Evolutionary conservation across 2,888 invertebrate genomes (phyloP).

Genomic region (Noctua fimbriata): DNA sequence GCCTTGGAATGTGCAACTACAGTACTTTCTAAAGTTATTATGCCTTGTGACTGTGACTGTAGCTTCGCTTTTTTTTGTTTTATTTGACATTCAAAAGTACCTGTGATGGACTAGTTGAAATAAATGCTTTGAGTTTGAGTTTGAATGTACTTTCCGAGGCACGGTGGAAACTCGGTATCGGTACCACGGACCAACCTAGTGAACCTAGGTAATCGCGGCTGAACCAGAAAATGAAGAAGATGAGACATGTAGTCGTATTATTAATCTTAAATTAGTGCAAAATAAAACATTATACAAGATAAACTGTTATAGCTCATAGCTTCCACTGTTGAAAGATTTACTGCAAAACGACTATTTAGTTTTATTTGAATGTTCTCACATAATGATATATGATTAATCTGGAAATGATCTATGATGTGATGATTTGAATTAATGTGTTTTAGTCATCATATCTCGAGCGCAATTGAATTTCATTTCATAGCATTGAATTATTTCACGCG

Average conservation of each 20-base stretch:
- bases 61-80: too few species aligned
- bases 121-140: too few species aligned
- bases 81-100: too few species aligned
- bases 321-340: constrained; percentile 30
- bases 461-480: neutral
- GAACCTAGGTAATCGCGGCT: neutral
- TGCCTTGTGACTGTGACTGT: too few species aligned
- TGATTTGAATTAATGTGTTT: constrained; percentile 9
- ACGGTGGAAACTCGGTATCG: too few species aligned
- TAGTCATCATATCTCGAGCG: neutral
- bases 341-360: neutral
- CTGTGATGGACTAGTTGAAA: too few species aligned
- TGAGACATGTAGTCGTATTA: neutral
- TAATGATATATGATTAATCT: constrained; percentile 33
- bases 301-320: neutral
- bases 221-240: neutral
- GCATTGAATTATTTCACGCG: neutral
- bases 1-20: too few species aligned
- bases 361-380: constrained; percentile 27
- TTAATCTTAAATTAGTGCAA: neutral
- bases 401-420: constrained; percentile 10
- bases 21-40: too few species aligned
- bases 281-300: neutral
- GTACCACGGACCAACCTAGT: neutral
- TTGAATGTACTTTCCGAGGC: too few species aligned